Evolutionary conservation across 1,140 invertebrate genomes (phyloP).

Genomic region (Drosophila ananassae): DNA sequence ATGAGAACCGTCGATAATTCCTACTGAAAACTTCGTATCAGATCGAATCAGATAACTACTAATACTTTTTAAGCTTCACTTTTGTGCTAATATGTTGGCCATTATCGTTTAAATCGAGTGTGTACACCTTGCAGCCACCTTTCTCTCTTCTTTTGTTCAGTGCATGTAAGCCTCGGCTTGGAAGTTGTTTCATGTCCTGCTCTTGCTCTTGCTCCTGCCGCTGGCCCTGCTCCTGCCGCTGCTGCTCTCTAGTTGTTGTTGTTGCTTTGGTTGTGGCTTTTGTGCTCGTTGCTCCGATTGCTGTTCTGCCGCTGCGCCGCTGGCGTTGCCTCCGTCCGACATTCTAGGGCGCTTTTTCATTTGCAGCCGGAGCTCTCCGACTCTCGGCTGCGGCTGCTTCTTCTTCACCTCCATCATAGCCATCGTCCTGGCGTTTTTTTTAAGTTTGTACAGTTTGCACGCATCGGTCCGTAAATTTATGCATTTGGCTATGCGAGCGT

Average conservation of each 20-base stretch:
- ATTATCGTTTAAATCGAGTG: constrained; percentile 20
- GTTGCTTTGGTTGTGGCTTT: constrained; percentile 15
- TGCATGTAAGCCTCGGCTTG: constrained; percentile 69
- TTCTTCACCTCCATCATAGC: constrained; percentile 19
- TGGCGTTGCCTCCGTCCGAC: constrained; percentile 9
- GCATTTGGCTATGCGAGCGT: constrained; percentile 81
- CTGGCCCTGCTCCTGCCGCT: constrained; percentile 16
- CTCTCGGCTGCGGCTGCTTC: constrained; percentile 19
- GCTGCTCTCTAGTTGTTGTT: background rate
- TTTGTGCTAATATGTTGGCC: constrained; percentile 27
- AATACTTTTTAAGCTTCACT: background rate
- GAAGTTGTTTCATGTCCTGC: constrained; percentile 46
- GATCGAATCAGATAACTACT: no score
- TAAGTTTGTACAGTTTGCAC: constrained; percentile 80
- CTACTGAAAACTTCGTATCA: no score
- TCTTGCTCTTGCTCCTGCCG: constrained; percentile 17
- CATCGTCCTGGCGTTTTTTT: constrained; percentile 45
- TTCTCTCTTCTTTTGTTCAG: constrained; percentile 50
- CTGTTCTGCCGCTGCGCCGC: constrained; percentile 22
- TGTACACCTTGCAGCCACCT: constrained; percentile 25
- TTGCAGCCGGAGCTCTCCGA: constrained; percentile 68
- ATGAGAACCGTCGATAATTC: background rate
- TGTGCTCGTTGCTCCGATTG: constrained; percentile 22
- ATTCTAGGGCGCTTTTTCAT: constrained; percentile 67
- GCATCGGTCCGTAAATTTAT: constrained; percentile 83